phyloP scores from a whole-genome alignment of 2,888 invertebrate species.

The Amiota minor region DNA sequence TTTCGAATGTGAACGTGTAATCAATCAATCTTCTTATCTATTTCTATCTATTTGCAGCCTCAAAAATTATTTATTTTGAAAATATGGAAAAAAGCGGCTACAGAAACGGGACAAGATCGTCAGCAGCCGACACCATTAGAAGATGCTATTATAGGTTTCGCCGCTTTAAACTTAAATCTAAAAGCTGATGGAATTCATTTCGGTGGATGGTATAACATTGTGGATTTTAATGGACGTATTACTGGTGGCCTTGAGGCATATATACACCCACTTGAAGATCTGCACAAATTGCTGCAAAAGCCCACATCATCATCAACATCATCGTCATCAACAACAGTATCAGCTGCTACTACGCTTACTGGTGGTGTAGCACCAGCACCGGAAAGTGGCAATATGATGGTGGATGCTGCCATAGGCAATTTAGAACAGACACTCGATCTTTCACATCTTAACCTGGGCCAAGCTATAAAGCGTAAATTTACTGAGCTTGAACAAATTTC shows the following conservation, averaged over 20 bases:
- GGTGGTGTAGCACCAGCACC: background rate
- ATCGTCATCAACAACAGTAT: background rate
- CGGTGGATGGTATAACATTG: slow-evolving; percentile 79
- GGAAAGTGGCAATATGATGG: slow-evolving; percentile 32
- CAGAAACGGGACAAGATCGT: slow-evolving; percentile 34
- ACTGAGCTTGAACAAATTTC: slow-evolving; percentile 79
- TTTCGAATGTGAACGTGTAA: background rate
- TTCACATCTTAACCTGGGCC: slow-evolving; percentile 71
- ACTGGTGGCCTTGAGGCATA: slow-evolving; percentile 79
- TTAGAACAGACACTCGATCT: slow-evolving; percentile 66
- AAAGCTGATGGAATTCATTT: slow-evolving; percentile 75
- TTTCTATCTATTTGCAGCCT: slow-evolving; percentile 70
- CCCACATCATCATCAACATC: background rate
- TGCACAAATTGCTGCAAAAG: slow-evolving; percentile 28
- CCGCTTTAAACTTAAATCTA: slow-evolving; percentile 75
- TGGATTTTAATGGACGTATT: slow-evolving; percentile 77
- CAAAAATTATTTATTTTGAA: slow-evolving; percentile 77
- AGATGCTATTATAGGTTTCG: slow-evolving; percentile 78
- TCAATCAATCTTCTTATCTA: background rate
- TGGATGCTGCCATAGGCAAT: slow-evolving; percentile 63
- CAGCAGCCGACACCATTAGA: slow-evolving; percentile 75
- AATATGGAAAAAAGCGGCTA: slow-evolving; percentile 76
- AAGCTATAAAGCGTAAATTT: slow-evolving; percentile 77
- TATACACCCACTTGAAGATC: slow-evolving; percentile 76
- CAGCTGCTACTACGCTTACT: background rate